Evolutionary conservation across 1,140 invertebrate species (phyloP).

Genomic region (Aplysia californica): DNA sequence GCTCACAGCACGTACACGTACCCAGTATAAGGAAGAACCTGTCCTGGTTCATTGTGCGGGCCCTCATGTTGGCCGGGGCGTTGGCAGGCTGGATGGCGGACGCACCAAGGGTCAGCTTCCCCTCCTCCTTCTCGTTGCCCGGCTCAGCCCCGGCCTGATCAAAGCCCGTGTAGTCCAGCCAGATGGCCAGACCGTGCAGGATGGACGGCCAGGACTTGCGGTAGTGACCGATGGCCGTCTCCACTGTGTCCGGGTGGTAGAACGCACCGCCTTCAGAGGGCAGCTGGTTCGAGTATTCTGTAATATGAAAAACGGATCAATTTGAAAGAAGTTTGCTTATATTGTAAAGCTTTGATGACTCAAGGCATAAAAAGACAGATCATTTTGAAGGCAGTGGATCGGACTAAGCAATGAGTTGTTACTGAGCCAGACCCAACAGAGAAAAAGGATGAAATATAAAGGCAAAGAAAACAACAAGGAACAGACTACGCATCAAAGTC

Average conservation of each 20-base stretch:
- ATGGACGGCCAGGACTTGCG: conserved; percentile 93
- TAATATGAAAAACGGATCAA: neutral
- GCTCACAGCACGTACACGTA: no score
- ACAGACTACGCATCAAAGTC: no score
- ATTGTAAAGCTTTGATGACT: no score
- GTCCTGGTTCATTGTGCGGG: conserved; percentile 69
- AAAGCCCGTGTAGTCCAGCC: conserved; percentile 76
- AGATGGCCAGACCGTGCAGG: conserved; percentile 91
- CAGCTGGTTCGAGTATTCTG: conserved; percentile 92
- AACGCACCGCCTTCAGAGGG: conserved; percentile 97
- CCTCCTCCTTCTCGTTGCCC: conserved; percentile 27
- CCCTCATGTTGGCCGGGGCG: conserved; percentile 61
- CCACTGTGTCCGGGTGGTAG: conserved; percentile 96
- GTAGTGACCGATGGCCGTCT: conserved; percentile 91
- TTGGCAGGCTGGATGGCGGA: conserved; percentile 42
- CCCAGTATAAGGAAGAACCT: conserved; percentile 92
- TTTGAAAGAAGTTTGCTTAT: no score
- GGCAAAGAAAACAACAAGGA: no score
- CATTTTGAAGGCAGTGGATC: no score
- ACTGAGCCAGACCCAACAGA: no score
- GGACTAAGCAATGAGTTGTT: no score
- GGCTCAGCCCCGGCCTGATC: conserved; percentile 42
- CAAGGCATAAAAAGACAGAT: no score
- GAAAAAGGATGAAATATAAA: no score
- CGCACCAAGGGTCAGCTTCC: conserved; percentile 24